phyloP scores from a whole-genome alignment of 2,113 vertebrate species.

The Neolamprologus sp. region DNA sequence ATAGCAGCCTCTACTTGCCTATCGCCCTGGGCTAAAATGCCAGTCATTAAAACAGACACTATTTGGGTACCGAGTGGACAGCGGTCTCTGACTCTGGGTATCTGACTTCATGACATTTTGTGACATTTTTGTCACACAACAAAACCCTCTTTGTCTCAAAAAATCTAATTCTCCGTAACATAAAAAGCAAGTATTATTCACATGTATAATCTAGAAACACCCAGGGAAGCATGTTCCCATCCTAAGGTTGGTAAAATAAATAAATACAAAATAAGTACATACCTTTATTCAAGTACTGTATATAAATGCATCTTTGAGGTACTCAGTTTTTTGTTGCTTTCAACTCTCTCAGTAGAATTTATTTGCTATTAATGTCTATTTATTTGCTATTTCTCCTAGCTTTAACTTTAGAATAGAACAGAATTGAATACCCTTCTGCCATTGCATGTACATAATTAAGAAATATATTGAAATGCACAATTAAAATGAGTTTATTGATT shows the following conservation, averaged over 20 bases:
- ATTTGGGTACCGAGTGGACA: slow-evolving; percentile 7
- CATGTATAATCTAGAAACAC: background rate
- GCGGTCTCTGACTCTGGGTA: background rate
- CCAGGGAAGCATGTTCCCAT: background rate
- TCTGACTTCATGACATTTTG: slow-evolving; percentile 48
- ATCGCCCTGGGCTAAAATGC: slow-evolving; percentile 41
- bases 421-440: background rate
- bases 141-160: background rate
- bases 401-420: background rate
- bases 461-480: background rate
- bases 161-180: accelerated
- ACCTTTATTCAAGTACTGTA: background rate
- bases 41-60: slow-evolving; percentile 11
- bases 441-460: background rate
- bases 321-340: background rate
- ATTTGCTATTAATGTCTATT: background rate
- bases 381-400: background rate
- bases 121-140: slow-evolving; percentile 38
- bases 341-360: background rate
- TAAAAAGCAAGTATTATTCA: background rate
- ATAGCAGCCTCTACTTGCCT: background rate
- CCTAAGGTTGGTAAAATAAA: background rate
- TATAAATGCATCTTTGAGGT: background rate
- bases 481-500: background rate
- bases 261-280: background rate